Evolutionary conservation across 2,113 vertebrate species (phyloP), one percentile per base, ranked within the genome.

Genomic region (Chloebia gouldiae): DNA sequence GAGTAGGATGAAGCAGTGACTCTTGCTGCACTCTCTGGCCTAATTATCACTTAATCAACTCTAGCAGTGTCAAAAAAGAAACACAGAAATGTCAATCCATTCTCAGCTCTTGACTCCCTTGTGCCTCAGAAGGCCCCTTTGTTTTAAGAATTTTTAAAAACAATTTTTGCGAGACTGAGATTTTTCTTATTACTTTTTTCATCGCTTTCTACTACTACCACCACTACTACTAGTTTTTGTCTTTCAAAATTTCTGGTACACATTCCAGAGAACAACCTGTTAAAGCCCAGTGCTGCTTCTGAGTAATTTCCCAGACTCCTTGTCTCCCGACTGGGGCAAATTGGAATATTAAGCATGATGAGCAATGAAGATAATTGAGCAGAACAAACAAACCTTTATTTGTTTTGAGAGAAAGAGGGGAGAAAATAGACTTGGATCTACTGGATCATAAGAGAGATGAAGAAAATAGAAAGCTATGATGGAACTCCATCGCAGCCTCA

Each of bases 1-100:
- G 59, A 96, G 30, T 2, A 39, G 85, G 68, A 77, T 70, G 64
- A 91, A 90, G 35, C 63, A 86, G 44, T 86, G 88, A 78, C 44
- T 95, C 60, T 66, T 75, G 44, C 63, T 44, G 65, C 42, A 45
- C 31, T 73, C 54, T 77, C 54, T 54, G 64, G 75, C 59, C 90
- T 79, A 93, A 96, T 96, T 95, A 96, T 86, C 88, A 86, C 87
- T 93, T 96, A 81, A 94, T 95, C 92, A 95, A 66, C 76, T 14
- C 31, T 54, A 64, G 82, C 14, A 56, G 15, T 93, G 92, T 92
- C 95, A 95, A 88, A 94, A 95, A 93, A 79, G 86, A 92, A 95
- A 81, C 0, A 0, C 28, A 90, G 88, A 93, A 81, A 92, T 71
- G 90, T 94, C 95, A 96, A 95, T 95, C 92, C 37, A 35, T 77